A percentile compares a stretch with the other conserved stretches of the same genome.
These are phyloP conservation scores for Pipra filicauda DNA, from an alignment of 2,113 vertebrate species.

Conservation along the genomic window DNA sequence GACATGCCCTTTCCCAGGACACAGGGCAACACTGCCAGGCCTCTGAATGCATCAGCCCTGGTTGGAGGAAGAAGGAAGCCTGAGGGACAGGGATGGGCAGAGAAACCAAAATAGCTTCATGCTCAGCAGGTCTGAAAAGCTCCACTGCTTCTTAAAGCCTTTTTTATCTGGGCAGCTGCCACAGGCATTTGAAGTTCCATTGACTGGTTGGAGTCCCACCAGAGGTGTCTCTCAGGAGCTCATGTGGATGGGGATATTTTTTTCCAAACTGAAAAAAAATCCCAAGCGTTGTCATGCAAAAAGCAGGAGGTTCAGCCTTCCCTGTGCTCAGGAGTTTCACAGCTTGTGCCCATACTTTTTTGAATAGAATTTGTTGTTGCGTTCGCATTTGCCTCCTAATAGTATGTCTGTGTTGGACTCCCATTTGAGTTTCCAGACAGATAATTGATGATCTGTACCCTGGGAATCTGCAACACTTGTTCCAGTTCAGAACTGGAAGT, in stretches of 20 bases:
- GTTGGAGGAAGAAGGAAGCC: neutral
- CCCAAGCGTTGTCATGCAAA: neutral
- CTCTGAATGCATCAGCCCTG: neutral
- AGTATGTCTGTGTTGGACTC: neutral
- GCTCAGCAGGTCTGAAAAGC: neutral
- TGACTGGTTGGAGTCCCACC: neutral
- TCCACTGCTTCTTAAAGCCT: neutral
- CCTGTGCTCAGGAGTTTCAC: neutral
- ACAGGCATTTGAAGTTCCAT: neutral
- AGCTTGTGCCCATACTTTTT: neutral
- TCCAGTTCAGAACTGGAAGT: constrained; percentile 11
- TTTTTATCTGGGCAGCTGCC: neutral
- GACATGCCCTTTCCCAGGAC: neutral
- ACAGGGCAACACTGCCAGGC: neutral
- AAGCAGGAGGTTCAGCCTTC: neutral
- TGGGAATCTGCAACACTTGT: neutral
- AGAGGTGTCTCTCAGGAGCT: neutral
- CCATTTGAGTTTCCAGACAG: neutral
- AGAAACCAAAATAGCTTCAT: neutral
- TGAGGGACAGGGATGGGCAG: neutral
- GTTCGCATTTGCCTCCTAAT: neutral
- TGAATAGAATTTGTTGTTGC: neutral
- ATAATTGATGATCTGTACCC: neutral
- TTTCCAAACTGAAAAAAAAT: neutral
- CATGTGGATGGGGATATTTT: neutral